Conservation (phyloP, 2,113 vertebrate genomes). For the Petaurus breviceps region DNA sequence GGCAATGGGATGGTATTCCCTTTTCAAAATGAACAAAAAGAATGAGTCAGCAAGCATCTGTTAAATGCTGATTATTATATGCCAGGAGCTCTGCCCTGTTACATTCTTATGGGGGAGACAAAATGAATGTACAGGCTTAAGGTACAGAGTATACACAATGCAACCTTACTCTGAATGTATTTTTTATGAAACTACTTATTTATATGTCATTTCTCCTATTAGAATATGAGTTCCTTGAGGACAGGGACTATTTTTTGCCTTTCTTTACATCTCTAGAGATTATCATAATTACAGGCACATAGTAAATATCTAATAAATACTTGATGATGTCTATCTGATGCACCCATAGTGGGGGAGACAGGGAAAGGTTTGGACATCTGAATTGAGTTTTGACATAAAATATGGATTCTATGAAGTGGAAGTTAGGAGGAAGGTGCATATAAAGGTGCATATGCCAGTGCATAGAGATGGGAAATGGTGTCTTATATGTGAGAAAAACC, state of each 20-base stretch:
- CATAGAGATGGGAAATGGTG: background rate
- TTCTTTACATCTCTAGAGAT: background rate
- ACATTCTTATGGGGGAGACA: no score
- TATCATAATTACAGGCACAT: background rate
- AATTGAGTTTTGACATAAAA: background rate
- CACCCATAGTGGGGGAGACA: background rate
- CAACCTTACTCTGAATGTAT: background rate
- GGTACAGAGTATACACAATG: background rate
- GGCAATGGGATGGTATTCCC: background rate
- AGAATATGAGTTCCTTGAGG: background rate
- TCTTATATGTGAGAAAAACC: background rate
- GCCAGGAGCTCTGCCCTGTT: background rate
- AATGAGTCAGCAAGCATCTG: no score
- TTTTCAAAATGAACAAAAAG: background rate
- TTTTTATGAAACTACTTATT: background rate
- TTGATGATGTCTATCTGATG: background rate
- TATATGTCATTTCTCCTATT: background rate
- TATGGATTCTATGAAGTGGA: background rate
- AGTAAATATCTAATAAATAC: background rate
- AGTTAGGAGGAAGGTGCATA: background rate
- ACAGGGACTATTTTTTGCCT: background rate
- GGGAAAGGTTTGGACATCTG: background rate
- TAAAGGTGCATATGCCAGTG: background rate
- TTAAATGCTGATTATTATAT: no score
- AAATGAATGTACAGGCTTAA: background rate